Evolutionary conservation across 2,888 invertebrate genomes (phyloP), one percentile per base, ranked within the genome.

Genomic region (Diplolepis rosae): DNA sequence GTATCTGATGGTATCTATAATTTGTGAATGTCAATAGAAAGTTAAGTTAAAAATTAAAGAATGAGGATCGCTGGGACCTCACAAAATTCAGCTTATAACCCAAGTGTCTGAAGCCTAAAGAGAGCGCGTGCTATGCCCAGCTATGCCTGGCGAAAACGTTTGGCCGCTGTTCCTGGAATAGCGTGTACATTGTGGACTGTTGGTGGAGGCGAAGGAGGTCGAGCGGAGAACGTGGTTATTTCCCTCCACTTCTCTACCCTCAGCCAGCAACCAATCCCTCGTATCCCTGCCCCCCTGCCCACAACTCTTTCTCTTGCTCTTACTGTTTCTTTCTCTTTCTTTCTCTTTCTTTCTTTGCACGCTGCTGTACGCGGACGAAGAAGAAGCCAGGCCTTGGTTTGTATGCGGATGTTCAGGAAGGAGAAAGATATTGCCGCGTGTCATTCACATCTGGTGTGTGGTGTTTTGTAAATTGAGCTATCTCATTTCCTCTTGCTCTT

Each of bases 261-360:
- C 81, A 76, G 78, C 76, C 82, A 78, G 81, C 77, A 73, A 79
- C 78, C 77, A 77, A 79, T 79, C 79, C 77, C 77, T 79, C 79
- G 80, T 78, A 81, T 81, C 77, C 61, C 71, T n/a, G n/a, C n/a
- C n/a, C n/a, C n/a, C n/a, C n/a, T 76, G 22, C 22, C 13, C 52
- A 22, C 68, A 28, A 35, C 68, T 71, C 52, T 50, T 35, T 48
- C 32, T 72, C 52, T 69, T 18, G 45, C 39, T 45, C 48, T 54
- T 11, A 6, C 39, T 48, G 9, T 42, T 42, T 48, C 28, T 66
- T 66, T 71, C 73, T 69, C 75, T 79, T 68, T 72, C 70, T 73
- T 73, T 76, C 74, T 42, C 54, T 30, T 28, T 39, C 51, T 42
- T 28, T n/a, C n/a, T n/a, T n/a, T n/a, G n/a, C n/a, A n/a, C n/a